phyloP scores from a whole-genome alignment of 2,113 vertebrate species.

The Mugil cephalus region DNA sequence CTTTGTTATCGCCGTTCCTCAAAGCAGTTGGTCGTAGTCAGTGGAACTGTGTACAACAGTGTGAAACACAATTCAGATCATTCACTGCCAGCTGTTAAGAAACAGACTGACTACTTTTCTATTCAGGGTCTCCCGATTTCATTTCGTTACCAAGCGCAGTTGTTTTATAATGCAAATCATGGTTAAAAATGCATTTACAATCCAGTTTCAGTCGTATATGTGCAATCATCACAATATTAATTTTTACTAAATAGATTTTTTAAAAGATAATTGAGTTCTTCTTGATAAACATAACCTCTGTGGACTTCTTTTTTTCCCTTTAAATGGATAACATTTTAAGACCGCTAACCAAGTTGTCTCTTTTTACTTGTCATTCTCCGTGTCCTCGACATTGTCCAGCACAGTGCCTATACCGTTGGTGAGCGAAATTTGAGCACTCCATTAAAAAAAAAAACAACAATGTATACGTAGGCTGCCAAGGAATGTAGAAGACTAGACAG shows the following conservation, averaged over 20 bases:
- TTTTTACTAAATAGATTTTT: conserved; percentile 50
- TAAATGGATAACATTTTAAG: conserved; percentile 26
- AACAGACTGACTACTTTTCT: conserved; percentile 49
- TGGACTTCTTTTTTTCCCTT: conserved; percentile 32
- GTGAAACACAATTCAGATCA: conserved; percentile 45
- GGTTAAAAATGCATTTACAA: conserved; percentile 33
- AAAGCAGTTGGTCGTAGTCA: conserved; percentile 48
- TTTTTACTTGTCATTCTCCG: conserved; percentile 39
- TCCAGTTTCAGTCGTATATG: conserved; percentile 53
- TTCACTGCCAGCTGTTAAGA: conserved; percentile 78
- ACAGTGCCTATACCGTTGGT: conserved; percentile 75
- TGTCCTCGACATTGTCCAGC: conserved; percentile 72
- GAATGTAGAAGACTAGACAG: conserved; percentile 63
- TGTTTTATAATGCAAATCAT: conserved; percentile 58
- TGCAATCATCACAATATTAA: conserved; percentile 35
- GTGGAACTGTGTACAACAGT: conserved; percentile 20
- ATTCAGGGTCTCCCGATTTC: conserved; percentile 69
- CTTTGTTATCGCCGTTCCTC: conserved; percentile 30
- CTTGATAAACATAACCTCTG: conserved; percentile 33
- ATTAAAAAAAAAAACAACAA: conserved; percentile 61
- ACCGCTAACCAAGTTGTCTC: conserved; percentile 38
- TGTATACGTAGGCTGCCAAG: conserved; percentile 59
- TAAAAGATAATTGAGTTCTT: conserved; percentile 40
- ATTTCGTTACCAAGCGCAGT: conserved; percentile 60
- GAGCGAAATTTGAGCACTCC: conserved; percentile 71